Evolutionary conservation across 2,797 vertebrate species (phyloP).

Genomic region (Coranthus polyacanthus): DNA sequence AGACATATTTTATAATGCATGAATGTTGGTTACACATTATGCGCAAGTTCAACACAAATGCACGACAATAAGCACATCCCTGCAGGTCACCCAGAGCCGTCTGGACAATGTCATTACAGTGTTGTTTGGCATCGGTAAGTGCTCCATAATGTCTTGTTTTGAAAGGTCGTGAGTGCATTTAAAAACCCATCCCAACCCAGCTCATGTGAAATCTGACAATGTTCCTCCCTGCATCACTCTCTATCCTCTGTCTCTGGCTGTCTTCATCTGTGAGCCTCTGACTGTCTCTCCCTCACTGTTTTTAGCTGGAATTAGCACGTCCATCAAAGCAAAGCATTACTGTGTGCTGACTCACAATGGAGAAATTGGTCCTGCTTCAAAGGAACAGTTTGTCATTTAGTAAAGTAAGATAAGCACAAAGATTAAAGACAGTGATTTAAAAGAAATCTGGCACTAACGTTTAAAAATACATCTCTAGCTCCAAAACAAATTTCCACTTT

Average conservation of each 20-base stretch:
- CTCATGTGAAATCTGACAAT: conserved; percentile 33
- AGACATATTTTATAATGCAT: neutral
- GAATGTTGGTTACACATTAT: neutral
- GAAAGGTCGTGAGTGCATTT: conserved; percentile 66
- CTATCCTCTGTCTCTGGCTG: conserved; percentile 10
- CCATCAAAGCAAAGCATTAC: conserved; percentile 44
- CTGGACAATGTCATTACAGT: conserved; percentile 66
- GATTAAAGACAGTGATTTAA: neutral
- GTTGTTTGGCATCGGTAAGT: conserved; percentile 58
- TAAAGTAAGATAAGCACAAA: neutral
- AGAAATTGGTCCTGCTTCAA: neutral
- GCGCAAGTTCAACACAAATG: conserved; percentile 16
- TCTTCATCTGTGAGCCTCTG: conserved; percentile 9
- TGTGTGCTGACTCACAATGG: conserved; percentile 6
- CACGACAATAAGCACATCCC: conserved; percentile 18
- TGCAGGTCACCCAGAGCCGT: conserved; percentile 39
- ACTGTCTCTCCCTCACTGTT: neutral
- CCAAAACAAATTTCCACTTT: too few species aligned
- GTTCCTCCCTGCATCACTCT: conserved; percentile 5
- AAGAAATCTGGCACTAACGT: too few species aligned
- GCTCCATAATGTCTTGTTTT: conserved; percentile 72
- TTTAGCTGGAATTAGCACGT: conserved; percentile 20
- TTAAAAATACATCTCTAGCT: too few species aligned
- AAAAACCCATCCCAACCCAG: conserved; percentile 24
- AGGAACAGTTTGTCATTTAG: neutral